phyloP scores from a whole-genome alignment of 2,888 invertebrate genomes.

The Belgica antarctica region DNA sequence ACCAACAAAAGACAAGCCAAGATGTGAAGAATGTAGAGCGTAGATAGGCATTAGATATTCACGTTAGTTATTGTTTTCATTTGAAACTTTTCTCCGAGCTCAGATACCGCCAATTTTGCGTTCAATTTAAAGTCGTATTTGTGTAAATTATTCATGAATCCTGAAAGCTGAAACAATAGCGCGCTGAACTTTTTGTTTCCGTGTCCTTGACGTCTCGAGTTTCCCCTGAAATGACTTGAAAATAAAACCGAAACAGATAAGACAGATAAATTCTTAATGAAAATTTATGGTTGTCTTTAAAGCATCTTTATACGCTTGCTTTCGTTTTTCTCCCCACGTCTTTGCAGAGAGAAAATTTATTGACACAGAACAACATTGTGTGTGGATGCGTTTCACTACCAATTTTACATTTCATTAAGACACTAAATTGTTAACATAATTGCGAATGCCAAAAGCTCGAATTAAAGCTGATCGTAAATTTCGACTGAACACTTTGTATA shows the following conservation, averaged over 20 bases:
- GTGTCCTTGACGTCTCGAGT: neutral
- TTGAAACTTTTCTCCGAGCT: too few species aligned
- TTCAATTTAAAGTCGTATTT: too few species aligned
- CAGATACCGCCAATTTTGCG: too few species aligned
- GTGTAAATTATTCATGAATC: too few species aligned
- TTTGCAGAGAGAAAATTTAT: neutral
- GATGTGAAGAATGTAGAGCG: too few species aligned
- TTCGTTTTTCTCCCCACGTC: neutral
- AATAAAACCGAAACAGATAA: neutral
- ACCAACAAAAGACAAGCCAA: too few species aligned
- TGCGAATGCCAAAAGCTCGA: neutral
- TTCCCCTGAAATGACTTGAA: neutral
- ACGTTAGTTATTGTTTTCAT: too few species aligned
- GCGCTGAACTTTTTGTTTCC: neutral
- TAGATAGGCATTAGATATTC: too few species aligned
- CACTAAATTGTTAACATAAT: neutral
- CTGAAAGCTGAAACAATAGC: neutral
- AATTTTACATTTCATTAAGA: neutral
- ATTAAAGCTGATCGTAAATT: neutral
- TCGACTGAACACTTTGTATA: neutral
- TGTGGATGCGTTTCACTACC: neutral
- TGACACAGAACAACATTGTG: neutral
- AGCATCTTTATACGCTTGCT: neutral
- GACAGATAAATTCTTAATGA: neutral
- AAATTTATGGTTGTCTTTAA: neutral